Evolutionary conservation across 2,888 invertebrate species (phyloP), one percentile per base, ranked within the genome.

Genomic region (Sylvicola fuscatus): DNA sequence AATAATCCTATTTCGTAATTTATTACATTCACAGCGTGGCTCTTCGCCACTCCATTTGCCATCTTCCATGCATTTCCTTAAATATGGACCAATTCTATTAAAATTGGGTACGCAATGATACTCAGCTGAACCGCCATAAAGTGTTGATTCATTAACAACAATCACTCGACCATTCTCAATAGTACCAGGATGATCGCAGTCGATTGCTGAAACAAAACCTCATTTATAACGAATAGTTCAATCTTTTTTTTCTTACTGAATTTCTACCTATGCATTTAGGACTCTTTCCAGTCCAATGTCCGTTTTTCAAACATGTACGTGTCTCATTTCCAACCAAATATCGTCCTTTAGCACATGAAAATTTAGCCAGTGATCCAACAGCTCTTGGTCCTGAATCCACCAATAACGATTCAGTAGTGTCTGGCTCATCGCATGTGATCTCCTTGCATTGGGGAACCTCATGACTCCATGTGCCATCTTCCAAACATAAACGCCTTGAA

Each of bases 391-490:
- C 66, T n/a, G 65, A 65, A 0, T 69, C 66, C 3, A 65, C 70
- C 7, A 72, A 68, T 8, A 68, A 49, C 2, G 70, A 49, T 31
- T 72, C 71, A 32, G 62, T 64, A 2, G 58, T 46, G 41, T 68
- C 68, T 34, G 83, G 83, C 44, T 76, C 71, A 40, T 66, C 66
- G 51, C 86, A 87, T 28, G 73, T 74, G 40, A 86, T 81, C 65
- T 86, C 82, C 70, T 68, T 69, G 51, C 90, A 90, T n/a, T 60
- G 52, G 0, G 89, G 87, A 0, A 74, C 60, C 39, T 80, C 81
- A 13, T 82, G 79, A 48, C 84, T 83, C 90, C 89, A 90, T 1
- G 84, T 86, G 34, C 80, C 86, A 49, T 89, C 80, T 49, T 89
- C 87, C 36, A 83, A 68, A 49, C 89, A 90, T 35, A 84, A 56